phyloP scores from a whole-genome alignment of 1,140 invertebrate species.

The Metaphire vulgaris region DNA sequence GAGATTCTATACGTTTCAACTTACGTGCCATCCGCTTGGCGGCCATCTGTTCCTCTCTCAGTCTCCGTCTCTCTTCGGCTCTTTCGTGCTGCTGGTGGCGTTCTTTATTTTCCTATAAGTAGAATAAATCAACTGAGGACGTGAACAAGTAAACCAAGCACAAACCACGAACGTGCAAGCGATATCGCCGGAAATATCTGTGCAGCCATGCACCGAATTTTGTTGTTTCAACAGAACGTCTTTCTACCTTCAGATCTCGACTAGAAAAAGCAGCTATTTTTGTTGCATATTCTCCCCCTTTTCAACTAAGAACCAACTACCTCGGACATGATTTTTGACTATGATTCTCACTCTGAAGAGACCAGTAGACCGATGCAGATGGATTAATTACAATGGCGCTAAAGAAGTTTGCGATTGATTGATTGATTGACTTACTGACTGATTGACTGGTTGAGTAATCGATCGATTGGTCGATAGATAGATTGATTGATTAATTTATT shows the following conservation, averaged over 20 bases:
- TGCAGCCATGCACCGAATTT: neutral
- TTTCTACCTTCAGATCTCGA: neutral
- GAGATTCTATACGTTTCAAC: too few species aligned
- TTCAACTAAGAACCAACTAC: too few species aligned
- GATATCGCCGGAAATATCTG: neutral
- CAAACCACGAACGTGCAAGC: neutral
- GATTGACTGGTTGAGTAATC: too few species aligned
- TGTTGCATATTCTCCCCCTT: neutral
- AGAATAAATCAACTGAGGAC: conserved; percentile 8
- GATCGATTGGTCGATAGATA: too few species aligned
- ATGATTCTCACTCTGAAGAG: too few species aligned
- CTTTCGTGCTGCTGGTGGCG: conserved; percentile 44
- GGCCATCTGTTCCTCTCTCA: conserved; percentile 40
- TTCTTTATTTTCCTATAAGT: conserved; percentile 46
- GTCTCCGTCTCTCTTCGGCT: conserved; percentile 40
- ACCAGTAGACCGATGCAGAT: too few species aligned
- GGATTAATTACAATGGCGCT: too few species aligned
- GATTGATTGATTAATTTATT: too few species aligned
- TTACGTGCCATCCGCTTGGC: too few species aligned
- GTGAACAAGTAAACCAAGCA: neutral
- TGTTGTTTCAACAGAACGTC: neutral
- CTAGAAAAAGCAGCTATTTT: neutral
- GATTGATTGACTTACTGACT: too few species aligned
- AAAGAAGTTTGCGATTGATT: too few species aligned
- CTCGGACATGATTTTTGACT: too few species aligned